Evolutionary conservation across 1,140 invertebrate genomes (phyloP), one percentile per base, ranked within the genome.

Genomic region (Dendroctonus valens): DNA sequence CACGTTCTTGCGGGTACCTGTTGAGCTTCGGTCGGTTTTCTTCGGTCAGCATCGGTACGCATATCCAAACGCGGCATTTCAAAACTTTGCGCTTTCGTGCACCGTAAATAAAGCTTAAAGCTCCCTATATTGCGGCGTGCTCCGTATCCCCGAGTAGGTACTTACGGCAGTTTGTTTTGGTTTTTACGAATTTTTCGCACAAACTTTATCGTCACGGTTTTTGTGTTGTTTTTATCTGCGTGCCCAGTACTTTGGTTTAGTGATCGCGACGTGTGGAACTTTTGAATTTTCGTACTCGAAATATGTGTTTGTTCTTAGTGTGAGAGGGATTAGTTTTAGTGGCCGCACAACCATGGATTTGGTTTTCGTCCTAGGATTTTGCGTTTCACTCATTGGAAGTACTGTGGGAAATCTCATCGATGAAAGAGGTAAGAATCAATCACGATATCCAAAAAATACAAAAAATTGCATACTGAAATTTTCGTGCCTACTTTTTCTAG

Each of bases 271-370:
- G 44, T 11, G 44, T 46, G 9, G 9, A 11, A 11, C 1, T 46
- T 46, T 11, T 11, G 44, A 14, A 46, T 11, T 11, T 11, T 46
- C 12, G 12, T 46, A 14, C 4, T 2, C 12, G 12, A 46, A 14
- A 11, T 11, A 9, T 46, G 44, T 9, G 12, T 46, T 9, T 46
- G 44, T 46, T 46, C 9, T 46, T 46, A 11, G 44, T 46, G 44
- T 46, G 12, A 46, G 9, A 11, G 12, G 44, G 44, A 46, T 11
- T 46, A 46, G 9, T 46, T 46, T 11, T 11, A 46, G 44, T 46
- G 44, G 44, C 12, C 9, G 9, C 44, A 46, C n/a, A n/a, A n/a
- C 44, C 44, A 46, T 46, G 44, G 44, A 46, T 46, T 46, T 46
- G 12, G 9, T 11, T 46, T 12, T 46, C 9, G 9, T 11, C 12